Percentiles rank a stretch among this genome's conserved stretches.
Conservation (phyloP, 2,113 vertebrate genomes). For the Menura novaehollandiae region DNA sequence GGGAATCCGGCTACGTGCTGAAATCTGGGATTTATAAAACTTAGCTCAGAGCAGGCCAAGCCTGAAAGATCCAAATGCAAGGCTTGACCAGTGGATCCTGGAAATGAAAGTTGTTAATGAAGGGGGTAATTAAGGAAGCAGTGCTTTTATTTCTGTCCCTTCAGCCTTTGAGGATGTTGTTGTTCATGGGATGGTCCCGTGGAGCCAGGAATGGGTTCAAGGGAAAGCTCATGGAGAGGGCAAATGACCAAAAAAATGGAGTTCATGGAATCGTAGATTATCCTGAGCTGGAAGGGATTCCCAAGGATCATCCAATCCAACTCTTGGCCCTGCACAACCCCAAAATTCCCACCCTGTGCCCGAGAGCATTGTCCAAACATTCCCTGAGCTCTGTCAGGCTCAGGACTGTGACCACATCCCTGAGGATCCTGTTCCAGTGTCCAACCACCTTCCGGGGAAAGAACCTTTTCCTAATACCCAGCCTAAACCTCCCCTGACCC, state of each 20-base stretch:
- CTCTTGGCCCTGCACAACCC: not conserved
- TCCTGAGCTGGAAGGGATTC: not conserved
- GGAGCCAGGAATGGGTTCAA: not conserved
- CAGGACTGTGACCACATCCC: not conserved
- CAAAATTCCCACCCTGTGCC: not conserved
- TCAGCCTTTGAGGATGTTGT: not conserved
- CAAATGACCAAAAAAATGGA: not conserved
- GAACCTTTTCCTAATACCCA: fast-evolving
- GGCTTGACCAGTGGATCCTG: not conserved
- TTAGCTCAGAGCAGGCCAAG: not conserved
- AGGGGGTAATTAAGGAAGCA: not conserved
- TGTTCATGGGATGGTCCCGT: fast-evolving
- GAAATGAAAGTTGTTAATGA: not conserved
- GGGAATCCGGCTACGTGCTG: not conserved
- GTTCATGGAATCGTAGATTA: not conserved
- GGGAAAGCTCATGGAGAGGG: not conserved
- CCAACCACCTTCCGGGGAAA: not conserved
- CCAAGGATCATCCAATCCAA: not conserved
- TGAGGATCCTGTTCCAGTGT: not conserved
- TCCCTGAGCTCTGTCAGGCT: not conserved
- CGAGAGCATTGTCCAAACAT: not conserved
- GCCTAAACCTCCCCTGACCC: not conserved
- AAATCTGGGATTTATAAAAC: not conserved
- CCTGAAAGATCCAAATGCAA: not conserved
- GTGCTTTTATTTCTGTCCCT: not conserved